Base-by-base conservation (phyloP, 2,797 vertebrate genomes). In the Typhlichthys eigenmanni region DNA sequence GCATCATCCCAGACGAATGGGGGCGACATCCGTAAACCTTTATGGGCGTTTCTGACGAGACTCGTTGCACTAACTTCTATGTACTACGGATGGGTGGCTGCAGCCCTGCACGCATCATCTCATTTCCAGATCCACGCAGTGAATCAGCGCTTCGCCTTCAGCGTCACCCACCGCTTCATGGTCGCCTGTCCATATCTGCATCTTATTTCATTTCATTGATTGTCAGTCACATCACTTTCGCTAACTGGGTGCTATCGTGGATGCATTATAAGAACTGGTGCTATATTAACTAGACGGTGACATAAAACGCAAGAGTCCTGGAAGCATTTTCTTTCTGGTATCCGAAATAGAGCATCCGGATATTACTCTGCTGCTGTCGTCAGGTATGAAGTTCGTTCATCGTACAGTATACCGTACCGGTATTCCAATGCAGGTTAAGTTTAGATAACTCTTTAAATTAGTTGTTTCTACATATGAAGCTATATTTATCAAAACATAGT, bases 381-480 rank as follows among this genome's bases (percentile, higher is more conserved):
- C 63, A 43, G 47, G 70, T 81, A 61, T 47, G 50, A 87, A 89
- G 84, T 89, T 85, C 80, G 84, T 89, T 84, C 79, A 78, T 7
- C n/a, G 19, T 19, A 19, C 2, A 9, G 46, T 11, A 16, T 24
- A 29, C 24, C 24, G 24, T 24, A 4, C 24, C 24, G 24, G 24
- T 9, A 13, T 50, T 10, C 58, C 68, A 16, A 1, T 69, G 60
- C 60, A 83, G 82, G 74, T 82, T 52, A 13, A 68, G 67, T 72
- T 64, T 12, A 24, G 17, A 14, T 73, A 48, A 64, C 50, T 2
- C 10, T 46, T 14, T 55, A 69, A 55, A 48, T 59, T 61, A 55
- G 9, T 54, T 47, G 5, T 34, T 13, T 57, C 2, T 66, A 61
- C 69, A 38, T 38, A 38, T 38, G 34, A 38, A 16, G 13, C 10